Evolutionary conservation across 2,888 invertebrate species (phyloP), one percentile per base, ranked within the genome.

Genomic region (Parnassius apollo): DNA sequence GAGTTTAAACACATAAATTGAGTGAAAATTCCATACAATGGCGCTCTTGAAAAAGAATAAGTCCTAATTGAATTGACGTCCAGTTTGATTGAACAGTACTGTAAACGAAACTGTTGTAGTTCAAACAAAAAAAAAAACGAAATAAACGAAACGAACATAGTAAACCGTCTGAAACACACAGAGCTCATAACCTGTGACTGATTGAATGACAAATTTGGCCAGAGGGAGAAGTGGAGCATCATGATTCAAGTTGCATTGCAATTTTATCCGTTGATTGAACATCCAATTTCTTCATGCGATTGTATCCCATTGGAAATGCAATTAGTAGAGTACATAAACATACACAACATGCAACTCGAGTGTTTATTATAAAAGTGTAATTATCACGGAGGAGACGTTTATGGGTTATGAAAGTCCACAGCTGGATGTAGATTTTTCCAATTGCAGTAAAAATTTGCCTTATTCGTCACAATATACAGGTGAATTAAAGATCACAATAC

Each of bases 201-300:
- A 71, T 69, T 65, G 68, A 65, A 68, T 66, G 51, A 62, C 56
- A 55, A 68, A 66, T 69, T 69, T 68, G 70, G 66, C 68, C 66
- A 67, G 57, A 66, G 58, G 68, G 56, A 66, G 58, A 63, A 61
- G 60, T 68, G 66, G 66, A 68, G 52, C 46, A 57, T 63, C 54
- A 57, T 57, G 52, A 61, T 56, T 48, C 49, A 58, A 63, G 55
- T 60, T 59, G 46, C 52, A 51, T 51, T 51, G 52, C 57, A 62
- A 57, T 48, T 62, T 53, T 57, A 62, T 49, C 48, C 62, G 53
- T 53, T 57, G 42, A 53, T 44, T 53, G 62, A 57, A 52, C 57
- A 57, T 62, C 62, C 57, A 62, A 57, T 62, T 59, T 49, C 62
- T 45, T 55, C 35, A 58, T 57, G 53, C 48, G 48, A 57, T 62